Base-by-base conservation (phyloP, 2,888 invertebrate species). In the Aricia artaxerxes region DNA sequence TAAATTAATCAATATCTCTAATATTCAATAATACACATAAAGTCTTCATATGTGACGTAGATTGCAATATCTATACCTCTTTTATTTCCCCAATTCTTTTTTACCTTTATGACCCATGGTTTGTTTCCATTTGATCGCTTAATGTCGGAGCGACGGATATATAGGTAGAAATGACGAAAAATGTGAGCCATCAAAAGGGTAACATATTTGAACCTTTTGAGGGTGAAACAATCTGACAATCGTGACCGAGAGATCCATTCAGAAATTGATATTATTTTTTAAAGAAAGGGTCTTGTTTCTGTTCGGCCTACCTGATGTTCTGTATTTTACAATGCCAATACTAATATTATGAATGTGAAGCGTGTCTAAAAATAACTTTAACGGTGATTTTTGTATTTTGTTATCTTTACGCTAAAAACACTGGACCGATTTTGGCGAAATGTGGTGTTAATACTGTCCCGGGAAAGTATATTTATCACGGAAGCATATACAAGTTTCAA, bases 161-260 rank as follows among this genome's bases (percentile, higher is more conserved):
- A 64, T 60, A 76, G 53, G 76, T 76, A 13, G 76, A 76, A 79
- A 77, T 79, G 76, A 49, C 76, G 76, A 77, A 77, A 72, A 77
- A 79, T 77, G 69, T 49, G 77, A 57, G 40, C 64, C 77, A 49
- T 24, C 61, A 53, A 64, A 77, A 77, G 77, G 77, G 79, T 77
- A 53, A 77, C 79, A 79, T 77, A 79, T 79, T 79, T 77, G 72
- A 77, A 57, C 72, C 77, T 69, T 79, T 57, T 24, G 72, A 53
- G 76, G 76, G 53, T 76, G 76, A 76, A 76, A 76, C 76, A 76
- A 76, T 76, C 49, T 76, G 76, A 57, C 76, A 76, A 53, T 53
- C 57, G 57, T 76, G 76, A 76, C 49, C 31, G 76, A 35, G 57
- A 76, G 76, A 76, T 76, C 76, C 76, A 35, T 76, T 76, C 57